Percentiles rank a stretch among this genome's conserved stretches.
phyloP scores from a whole-genome alignment of 1,140 invertebrate species.

The Caerostris darwini region DNA sequence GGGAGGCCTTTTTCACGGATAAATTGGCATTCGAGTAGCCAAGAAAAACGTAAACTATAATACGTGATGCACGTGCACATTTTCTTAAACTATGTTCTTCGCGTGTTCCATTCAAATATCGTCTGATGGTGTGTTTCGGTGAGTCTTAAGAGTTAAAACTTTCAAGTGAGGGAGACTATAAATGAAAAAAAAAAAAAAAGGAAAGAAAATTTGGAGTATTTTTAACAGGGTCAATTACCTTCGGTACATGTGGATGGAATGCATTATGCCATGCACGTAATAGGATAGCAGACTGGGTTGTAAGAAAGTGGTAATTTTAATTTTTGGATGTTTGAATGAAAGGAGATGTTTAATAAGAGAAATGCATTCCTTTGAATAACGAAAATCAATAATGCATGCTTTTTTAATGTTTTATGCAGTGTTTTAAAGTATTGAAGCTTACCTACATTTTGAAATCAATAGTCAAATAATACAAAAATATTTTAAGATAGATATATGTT shows the following conservation, averaged over 20 bases:
- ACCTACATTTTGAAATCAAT: too few relatives aligned
- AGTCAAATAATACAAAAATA: too few relatives aligned
- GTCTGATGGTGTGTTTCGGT: background rate
- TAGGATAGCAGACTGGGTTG: background rate
- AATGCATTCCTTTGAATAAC: too few relatives aligned
- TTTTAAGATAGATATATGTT: too few relatives aligned
- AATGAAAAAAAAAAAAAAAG: background rate
- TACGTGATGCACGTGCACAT: slow-evolving; percentile 48
- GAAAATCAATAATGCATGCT: too few relatives aligned
- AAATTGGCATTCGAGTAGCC: slow-evolving; percentile 56
- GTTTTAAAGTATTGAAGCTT: too few relatives aligned
- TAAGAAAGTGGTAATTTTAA: background rate
- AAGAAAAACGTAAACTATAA: slow-evolving; percentile 51
- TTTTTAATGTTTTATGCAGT: too few relatives aligned
- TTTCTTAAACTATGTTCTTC: slow-evolving; percentile 47
- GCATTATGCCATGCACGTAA: background rate
- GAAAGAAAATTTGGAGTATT: background rate
- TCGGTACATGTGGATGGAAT: background rate
- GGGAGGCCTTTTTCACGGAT: slow-evolving; percentile 51
- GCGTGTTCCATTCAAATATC: background rate
- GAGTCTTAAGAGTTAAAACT: background rate
- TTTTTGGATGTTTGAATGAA: background rate
- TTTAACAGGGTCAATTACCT: slow-evolving; percentile 39
- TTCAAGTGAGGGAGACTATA: background rate
- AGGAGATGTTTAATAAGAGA: background rate